phyloP scores from a whole-genome alignment of 2,888 invertebrate genomes.

The Parasteatoda lunata region DNA sequence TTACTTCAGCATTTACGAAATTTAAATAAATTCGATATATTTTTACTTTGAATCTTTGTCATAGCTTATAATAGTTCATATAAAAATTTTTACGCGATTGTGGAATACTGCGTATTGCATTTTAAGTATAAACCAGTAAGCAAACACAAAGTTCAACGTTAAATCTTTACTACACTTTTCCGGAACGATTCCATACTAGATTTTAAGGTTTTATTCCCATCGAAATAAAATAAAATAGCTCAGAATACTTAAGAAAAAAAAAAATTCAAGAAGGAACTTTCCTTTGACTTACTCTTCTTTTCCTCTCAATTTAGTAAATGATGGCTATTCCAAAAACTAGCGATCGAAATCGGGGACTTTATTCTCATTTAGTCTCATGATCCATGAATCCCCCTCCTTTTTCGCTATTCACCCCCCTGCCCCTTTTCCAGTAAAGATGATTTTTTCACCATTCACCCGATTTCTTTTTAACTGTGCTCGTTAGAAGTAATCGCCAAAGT shows the following conservation, averaged over 20 bases:
- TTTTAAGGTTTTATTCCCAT: too few relatives aligned
- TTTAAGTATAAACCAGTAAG: too few relatives aligned
- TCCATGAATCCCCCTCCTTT: constrained; percentile 45
- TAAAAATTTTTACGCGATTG: too few relatives aligned
- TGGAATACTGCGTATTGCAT: too few relatives aligned
- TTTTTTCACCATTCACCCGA: constrained; percentile 34
- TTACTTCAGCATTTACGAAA: too few relatives aligned
- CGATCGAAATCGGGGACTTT: constrained; percentile 57
- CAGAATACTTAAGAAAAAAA: constrained; percentile 30
- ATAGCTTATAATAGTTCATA: too few relatives aligned
- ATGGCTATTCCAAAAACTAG: constrained; percentile 48
- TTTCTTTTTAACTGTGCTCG: constrained; percentile 47
- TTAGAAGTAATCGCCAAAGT: constrained; percentile 23
- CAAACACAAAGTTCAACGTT: too few relatives aligned
- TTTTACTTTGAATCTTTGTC: too few relatives aligned
- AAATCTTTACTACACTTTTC: too few relatives aligned
- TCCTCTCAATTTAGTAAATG: constrained; percentile 12
- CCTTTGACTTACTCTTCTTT: constrained; percentile 19
- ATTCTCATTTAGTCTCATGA: constrained; percentile 60
- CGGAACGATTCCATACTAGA: too few relatives aligned
- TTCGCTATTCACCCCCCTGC: not conserved
- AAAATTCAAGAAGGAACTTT: constrained; percentile 18
- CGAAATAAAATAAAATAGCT: constrained; percentile 35
- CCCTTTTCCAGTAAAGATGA: not conserved
- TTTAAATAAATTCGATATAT: too few relatives aligned